These are phyloP conservation scores for Troglohyphantes excavatus DNA, from an alignment of 2,888 invertebrate species.

Conservation along the genomic window DNA sequence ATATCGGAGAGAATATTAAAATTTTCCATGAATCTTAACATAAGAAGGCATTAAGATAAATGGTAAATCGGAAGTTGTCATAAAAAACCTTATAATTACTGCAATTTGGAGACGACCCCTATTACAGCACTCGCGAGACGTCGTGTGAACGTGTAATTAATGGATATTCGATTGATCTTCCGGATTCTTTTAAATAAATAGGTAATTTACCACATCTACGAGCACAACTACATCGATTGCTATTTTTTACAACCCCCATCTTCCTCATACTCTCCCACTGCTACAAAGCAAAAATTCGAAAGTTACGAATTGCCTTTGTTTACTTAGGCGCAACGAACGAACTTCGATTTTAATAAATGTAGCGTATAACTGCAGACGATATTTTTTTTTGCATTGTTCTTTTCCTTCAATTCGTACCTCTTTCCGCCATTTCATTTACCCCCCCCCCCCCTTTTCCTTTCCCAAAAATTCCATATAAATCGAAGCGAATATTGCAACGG, in stretches of 20 bases:
- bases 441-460: neutral
- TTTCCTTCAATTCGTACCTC: conserved; percentile 12
- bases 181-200: conserved; percentile 75
- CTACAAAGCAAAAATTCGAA: conserved; percentile 60
- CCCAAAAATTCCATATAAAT: conserved; percentile 67
- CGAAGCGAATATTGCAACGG: conserved; percentile 54
- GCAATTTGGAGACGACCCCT: conserved; percentile 29
- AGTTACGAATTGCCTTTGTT: conserved; percentile 65
- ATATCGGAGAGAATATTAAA: too few relatives aligned
- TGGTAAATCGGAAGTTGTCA: too few relatives aligned
- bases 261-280: neutral
- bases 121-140: neutral
- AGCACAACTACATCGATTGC: conserved; percentile 60
- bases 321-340: conserved; percentile 61
- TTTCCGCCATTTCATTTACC: conserved; percentile 5
- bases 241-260: conserved; percentile 49
- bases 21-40: too few relatives aligned
- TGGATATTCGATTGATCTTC: conserved; percentile 75
- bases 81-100: too few relatives aligned
- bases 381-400: conserved; percentile 47
- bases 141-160: conserved; percentile 71
- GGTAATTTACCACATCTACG: conserved; percentile 75
- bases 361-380: conserved; percentile 65
- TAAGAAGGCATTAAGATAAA: too few relatives aligned
- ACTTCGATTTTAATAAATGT: conserved; percentile 77